Conservation (phyloP, 2,113 vertebrate genomes). For the Hassar affinis region DNA sequence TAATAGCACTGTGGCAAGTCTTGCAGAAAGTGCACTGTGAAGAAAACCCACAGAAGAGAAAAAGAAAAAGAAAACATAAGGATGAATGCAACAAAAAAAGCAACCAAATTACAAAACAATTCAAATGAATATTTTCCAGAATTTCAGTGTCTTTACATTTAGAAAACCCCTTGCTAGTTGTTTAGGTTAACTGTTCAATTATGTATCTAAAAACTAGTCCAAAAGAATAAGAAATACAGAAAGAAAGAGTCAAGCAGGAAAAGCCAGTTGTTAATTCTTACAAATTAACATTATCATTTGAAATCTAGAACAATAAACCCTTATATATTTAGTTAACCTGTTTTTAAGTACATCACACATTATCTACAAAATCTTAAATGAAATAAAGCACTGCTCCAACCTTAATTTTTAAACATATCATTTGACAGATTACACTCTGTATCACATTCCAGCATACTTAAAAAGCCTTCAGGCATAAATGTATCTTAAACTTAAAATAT, state of each 20-base stretch:
- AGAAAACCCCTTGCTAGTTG: neutral
- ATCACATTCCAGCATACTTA: neutral
- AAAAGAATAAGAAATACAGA: slow-evolving; percentile 29
- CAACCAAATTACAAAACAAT: slow-evolving; percentile 23
- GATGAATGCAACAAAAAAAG: slow-evolving; percentile 45
- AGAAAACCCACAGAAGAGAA: slow-evolving; percentile 50
- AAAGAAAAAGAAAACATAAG: slow-evolving; percentile 54
- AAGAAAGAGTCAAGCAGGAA: slow-evolving; percentile 30
- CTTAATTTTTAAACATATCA: neutral
- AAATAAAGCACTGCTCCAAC: slow-evolving; percentile 11
- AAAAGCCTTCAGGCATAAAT: neutral
- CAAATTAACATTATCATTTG: slow-evolving; percentile 9
- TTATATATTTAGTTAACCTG: neutral
- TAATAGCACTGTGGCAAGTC: slow-evolving; percentile 84
- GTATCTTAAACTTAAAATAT: neutral
- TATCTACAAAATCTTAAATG: slow-evolving; percentile 19
- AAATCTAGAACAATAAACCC: slow-evolving; percentile 39
- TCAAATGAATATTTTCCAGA: neutral
- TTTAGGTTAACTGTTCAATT: slow-evolving; percentile 19
- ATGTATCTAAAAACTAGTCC: slow-evolving; percentile 7
- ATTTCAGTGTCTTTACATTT: neutral
- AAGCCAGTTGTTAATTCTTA: neutral
- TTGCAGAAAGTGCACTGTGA: slow-evolving; percentile 78
- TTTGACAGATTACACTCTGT: neutral
- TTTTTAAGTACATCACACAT: slow-evolving; percentile 13